phyloP scores from a whole-genome alignment of 35 echinoderm and acorn worm genomes.

The Lytechinus pictus region DNA sequence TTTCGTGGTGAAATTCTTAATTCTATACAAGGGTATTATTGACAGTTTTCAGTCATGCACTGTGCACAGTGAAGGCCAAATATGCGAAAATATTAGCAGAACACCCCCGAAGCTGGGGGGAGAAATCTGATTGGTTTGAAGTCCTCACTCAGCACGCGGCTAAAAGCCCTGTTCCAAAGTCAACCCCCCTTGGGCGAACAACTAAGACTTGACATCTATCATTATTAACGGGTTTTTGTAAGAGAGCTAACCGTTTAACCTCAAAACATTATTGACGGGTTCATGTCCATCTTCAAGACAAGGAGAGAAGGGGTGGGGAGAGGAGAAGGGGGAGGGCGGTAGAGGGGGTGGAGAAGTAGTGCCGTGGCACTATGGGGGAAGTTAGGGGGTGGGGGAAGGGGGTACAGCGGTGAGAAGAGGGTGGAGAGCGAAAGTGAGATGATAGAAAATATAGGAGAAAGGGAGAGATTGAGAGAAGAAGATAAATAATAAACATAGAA shows the following conservation, averaged over 20 bases:
- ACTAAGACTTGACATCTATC: slow-evolving; percentile 42
- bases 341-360: not conserved
- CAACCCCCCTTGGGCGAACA: slow-evolving; percentile 20
- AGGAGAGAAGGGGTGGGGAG: not conserved
- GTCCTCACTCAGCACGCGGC: slow-evolving; percentile 30
- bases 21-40: not conserved
- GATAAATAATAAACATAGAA: not conserved
- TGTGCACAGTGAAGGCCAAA: not conserved
- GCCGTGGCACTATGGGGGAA: no score
- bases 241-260: slow-evolving; percentile 9
- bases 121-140: not conserved
- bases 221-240: slow-evolving; percentile 21
- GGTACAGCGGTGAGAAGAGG: not conserved
- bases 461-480: not conserved
- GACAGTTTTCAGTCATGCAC: slow-evolving; percentile 18
- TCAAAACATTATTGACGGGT: slow-evolving; percentile 16
- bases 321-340: no score
- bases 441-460: not conserved
- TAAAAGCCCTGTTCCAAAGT: slow-evolving; percentile 14
- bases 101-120: not conserved
- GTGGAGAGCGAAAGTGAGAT: not conserved
- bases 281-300: not conserved
- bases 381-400: not conserved
- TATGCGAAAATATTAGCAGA: slow-evolving; percentile 20
- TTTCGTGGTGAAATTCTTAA: not conserved